phyloP scores from a whole-genome alignment of 1,140 invertebrate species.

The Zaprionus nigranus region DNA sequence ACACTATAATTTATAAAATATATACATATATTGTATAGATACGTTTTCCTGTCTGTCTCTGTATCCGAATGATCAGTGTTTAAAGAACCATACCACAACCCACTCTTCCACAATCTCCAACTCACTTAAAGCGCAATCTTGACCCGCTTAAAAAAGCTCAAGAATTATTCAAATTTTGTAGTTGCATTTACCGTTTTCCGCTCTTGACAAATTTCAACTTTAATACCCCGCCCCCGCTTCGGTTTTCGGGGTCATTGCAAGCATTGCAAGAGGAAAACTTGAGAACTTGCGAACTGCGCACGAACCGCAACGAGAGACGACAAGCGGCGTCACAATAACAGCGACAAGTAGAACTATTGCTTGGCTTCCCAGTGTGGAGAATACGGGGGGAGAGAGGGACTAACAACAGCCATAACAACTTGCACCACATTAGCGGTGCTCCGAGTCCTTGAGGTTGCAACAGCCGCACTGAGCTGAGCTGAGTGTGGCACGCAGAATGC shows the following conservation, averaged over 20 bases:
- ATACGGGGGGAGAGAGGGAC: slow-evolving; percentile 10
- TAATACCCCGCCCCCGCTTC: background rate
- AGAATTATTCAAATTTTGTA: background rate
- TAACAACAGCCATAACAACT: slow-evolving; percentile 74
- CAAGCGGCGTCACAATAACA: slow-evolving; percentile 9
- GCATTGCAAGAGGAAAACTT: slow-evolving; percentile 3
- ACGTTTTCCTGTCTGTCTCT: background rate
- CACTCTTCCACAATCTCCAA: background rate
- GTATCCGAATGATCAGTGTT: background rate
- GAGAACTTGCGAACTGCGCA: background rate
- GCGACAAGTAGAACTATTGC: background rate
- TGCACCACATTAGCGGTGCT: slow-evolving; percentile 68
- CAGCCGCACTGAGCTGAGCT: slow-evolving; percentile 3
- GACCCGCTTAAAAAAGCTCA: background rate
- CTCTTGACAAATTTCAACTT: background rate
- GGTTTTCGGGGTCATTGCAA: background rate
- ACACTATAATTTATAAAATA: no score
- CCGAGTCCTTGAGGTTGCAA: slow-evolving; percentile 21
- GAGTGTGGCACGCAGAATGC: slow-evolving; percentile 12
- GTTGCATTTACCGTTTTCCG: background rate
- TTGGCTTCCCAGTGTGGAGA: background rate
- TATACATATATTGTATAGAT: no score
- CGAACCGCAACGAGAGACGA: slow-evolving; percentile 2
- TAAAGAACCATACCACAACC: background rate
- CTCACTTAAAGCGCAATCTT: background rate